Evolutionary conservation across 2,113 vertebrate species (phyloP), one percentile per base, ranked within the genome.

Genomic region (Epinephelus fuscoguttatus): DNA sequence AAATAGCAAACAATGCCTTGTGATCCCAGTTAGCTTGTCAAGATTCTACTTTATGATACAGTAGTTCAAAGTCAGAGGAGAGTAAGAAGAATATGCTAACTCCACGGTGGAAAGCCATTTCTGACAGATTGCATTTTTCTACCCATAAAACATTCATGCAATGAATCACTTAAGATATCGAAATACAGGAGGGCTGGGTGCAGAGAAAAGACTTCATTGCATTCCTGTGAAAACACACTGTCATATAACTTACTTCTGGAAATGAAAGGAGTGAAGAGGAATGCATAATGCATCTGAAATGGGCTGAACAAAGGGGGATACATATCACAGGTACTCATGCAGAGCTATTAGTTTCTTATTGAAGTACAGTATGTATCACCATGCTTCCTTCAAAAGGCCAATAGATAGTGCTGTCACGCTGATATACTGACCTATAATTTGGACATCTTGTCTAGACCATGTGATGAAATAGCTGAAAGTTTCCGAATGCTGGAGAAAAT

Each of bases 91-190:
- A 84, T 76, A 87, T 69, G 12, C 72, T 73, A 78, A 74, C 84
- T 79, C 49, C 45, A 66, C 23, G 57, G 40, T 60, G 78, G 77
- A 42, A 86, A 78, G 76, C 71, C 53, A 25, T 66, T 69, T 78
- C 80, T 78, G 80, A 92, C 76, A 85, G 66, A 78, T 55, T 84
- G 80, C 76, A 86, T 84, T 92, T 92, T 89, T 75, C 47, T 71
- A 17, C 56, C 75, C 85, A 92, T 93, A 81, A 93, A 94, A 90
- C 81, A 89, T 93, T 91, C 15, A 94, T 91, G 78, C 64, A 85
- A 78, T 80, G 83, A 86, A 91, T 93, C 89, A 91, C 89, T 88
- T 89, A 88, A 86, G 64, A 88, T 89, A 91, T 78, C 37, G 17
- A 76, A 88, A 92, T 84, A 86, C 81, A 75, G 56, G 64, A 70